Evolutionary conservation across 2,888 invertebrate genomes (phyloP), one percentile per base, ranked within the genome.

Genomic region (Ophion slaviceki): DNA sequence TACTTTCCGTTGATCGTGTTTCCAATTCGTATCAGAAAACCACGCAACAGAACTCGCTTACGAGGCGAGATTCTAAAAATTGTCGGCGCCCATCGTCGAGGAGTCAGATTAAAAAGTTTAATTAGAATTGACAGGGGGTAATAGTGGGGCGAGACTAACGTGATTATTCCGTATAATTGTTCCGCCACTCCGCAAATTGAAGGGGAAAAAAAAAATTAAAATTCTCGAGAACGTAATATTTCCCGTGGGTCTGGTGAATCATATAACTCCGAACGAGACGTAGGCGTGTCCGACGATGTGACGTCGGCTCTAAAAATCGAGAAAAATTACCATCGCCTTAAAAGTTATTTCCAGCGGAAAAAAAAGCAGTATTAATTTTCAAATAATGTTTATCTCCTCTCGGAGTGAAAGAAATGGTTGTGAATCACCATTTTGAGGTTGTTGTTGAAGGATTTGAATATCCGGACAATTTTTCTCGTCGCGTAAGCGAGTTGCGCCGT

Each of bases 131-230:
- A 80, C 61, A 57, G 70, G 40, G 66, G 28, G 66, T 67, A 62
- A 62, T 47, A 67, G 28, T 53, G 70, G 64, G 53, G 68, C 68
- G 82, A 76, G 82, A 70, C 71, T 85, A 66, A 79, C 82, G 82
- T 82, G 80, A 77, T 85, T 80, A 76, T 66, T 76, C 36, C 24
- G 53, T 78, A 82, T 76, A 79, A 79, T 57, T 80, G 76, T 77
- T 72, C 40, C 45, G n/a, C 61, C 53, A 36, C 57, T 11, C 36
- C 5, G 20, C 20, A 53, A 76, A 11, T 53, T 61, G 17, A 3
- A 74, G n/a, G 11, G 32, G 70, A 68, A 64, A 74, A 24, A 59
- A 66, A 66, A 45, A 74, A 20, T 47, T 20, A 74, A 8, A 70
- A 53, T 74, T 76, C 14, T 28, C n/a, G 11, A 72, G 66, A 59